Evolutionary conservation across 2,797 vertebrate species (phyloP).

Genomic region (Karalla daura): DNA sequence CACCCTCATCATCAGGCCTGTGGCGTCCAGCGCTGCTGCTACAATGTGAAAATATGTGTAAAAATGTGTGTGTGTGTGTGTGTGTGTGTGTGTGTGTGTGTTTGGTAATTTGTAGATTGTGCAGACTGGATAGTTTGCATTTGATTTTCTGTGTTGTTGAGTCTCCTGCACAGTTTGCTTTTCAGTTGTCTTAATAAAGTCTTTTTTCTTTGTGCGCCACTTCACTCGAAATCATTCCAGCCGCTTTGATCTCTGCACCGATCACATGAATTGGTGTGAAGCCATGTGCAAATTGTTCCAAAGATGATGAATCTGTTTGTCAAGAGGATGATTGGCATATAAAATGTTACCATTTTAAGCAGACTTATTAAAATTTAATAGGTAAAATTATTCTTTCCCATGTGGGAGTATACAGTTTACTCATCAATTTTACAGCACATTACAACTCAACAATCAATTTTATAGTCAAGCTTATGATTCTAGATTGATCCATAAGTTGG

Average conservation of each 20-base stretch:
- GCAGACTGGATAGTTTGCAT: not conserved
- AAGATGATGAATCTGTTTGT: not conserved
- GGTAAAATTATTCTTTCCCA: too few species aligned
- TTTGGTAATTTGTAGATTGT: not conserved
- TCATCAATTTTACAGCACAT: too few species aligned
- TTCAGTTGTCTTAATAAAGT: conserved; percentile 17
- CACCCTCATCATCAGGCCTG: conserved; percentile 86
- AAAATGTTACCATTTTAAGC: too few species aligned
- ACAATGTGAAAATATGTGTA: conserved; percentile 23
- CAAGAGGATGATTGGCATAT: too few species aligned
- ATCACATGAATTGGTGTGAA: not conserved
- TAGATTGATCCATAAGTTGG: too few species aligned
- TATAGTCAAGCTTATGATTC: too few species aligned
- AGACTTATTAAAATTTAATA: too few species aligned
- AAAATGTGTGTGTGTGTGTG: not conserved
- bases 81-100: not conserved
- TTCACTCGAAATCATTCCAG: not conserved
- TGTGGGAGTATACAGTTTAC: too few species aligned
- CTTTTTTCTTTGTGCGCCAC: not conserved
- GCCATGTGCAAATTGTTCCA: not conserved
- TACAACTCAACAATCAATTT: too few species aligned
- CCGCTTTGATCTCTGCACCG: not conserved
- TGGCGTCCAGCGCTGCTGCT: conserved; percentile 21
- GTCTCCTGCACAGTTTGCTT: not conserved
- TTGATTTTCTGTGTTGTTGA: not conserved